These are phyloP conservation scores for Calephelis virginiensis DNA, from an alignment of 1,140 invertebrate species.

Conservation along the genomic window DNA sequence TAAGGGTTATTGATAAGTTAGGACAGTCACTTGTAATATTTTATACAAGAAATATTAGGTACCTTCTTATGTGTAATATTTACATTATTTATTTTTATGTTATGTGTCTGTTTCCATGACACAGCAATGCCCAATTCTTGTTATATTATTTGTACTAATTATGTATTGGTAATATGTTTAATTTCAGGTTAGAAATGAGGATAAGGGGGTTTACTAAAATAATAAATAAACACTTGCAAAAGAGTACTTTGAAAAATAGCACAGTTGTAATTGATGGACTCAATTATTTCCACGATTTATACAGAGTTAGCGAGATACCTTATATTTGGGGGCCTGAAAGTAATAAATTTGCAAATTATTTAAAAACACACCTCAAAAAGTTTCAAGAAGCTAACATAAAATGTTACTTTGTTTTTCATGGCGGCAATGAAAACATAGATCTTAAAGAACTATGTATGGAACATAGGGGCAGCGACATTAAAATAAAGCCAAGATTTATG, in stretches of 20 bases:
- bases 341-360: constrained; percentile 33
- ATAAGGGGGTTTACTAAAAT: constrained; percentile 6
- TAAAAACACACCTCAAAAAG: constrained; percentile 31
- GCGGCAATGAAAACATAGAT: constrained; percentile 32
- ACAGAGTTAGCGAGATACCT: constrained; percentile 25
- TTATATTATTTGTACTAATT: not conserved
- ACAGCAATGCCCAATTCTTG: too few relatives aligned
- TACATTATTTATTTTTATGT: too few relatives aligned
- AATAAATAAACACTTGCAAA: constrained; percentile 4
- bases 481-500: constrained; percentile 32
- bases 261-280: constrained; percentile 47
- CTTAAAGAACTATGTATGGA: constrained; percentile 9
- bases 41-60: too few relatives aligned
- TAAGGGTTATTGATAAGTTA: too few relatives aligned
- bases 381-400: constrained; percentile 45
- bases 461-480: not conserved
- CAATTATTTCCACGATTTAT: constrained; percentile 42
- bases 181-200: constrained; percentile 27
- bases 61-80: too few relatives aligned
- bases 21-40: too few relatives aligned
- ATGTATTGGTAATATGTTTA: not conserved
- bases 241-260: constrained; percentile 27
- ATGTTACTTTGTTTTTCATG: constrained; percentile 49
- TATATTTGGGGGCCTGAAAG: constrained; percentile 40
- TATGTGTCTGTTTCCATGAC: too few relatives aligned